Evolutionary conservation across 2,113 vertebrate genomes (phyloP), one percentile per base, ranked within the genome.

Genomic region (Coryphaenoides rupestris): DNA sequence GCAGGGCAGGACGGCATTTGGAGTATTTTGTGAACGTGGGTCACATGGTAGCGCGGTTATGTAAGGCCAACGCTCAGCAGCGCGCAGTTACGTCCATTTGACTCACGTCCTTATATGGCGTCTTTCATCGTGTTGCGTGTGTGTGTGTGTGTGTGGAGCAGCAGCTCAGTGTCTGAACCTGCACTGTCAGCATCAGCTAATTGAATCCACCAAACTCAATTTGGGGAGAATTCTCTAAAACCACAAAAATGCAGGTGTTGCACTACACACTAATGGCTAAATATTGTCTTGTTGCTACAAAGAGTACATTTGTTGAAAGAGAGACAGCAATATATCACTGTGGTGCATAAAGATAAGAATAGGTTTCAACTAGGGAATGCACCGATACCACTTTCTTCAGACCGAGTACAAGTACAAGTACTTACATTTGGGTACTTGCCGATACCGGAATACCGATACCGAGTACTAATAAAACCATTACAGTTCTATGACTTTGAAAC

Each of bases 31-130:
- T 46, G 26, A 28, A n/a, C n/a, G n/a, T 1, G 3, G 63, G n/a
- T n/a, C 33, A 40, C 33, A 40, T 40, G 9, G 33, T 10, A 40
- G 13, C 33, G 13, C 9, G 46, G 60, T 76, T 65, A 52, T 67
- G 40, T 73, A 55, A 55, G 17, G 4, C 3, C 1, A 2, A 15
- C 75, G 56, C 58, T 73, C 60, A 77, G 58, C 69, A 40, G 33
- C 63, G 70, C 58, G 5, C 71, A 60, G 67, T 62, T 68, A 69
- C 64, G 46, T 69, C 72, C 12, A 57, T 68, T 73, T 66, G n/a
- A 69, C 71, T 68, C 54, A 66, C 56, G 63, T 50, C 22, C 55
- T 68, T 45, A 53, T 60, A 19, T 65, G 16, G 59, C 53, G 2
- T 14, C 19, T 71, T 63, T 53, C 15, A 65, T 55, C 4, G 2